phyloP scores from a whole-genome alignment of 2,113 vertebrate genomes.

The Myocastor coypus region DNA sequence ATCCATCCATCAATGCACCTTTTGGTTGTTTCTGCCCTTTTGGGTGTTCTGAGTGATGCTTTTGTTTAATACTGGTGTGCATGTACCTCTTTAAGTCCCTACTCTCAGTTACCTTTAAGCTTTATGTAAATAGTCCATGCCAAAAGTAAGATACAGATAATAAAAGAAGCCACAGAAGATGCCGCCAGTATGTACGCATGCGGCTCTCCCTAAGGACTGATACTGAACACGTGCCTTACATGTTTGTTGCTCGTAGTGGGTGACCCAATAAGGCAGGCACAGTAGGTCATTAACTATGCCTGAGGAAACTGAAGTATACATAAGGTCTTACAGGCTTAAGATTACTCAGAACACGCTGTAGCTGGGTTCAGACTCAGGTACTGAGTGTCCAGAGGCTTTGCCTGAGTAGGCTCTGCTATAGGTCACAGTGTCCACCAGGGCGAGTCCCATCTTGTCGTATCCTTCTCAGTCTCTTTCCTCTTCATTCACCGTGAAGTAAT shows the following conservation, averaged over 20 bases:
- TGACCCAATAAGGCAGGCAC: background rate
- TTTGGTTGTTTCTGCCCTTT: background rate
- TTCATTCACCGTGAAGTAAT: background rate
- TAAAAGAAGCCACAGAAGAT: background rate
- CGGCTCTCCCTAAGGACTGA: background rate
- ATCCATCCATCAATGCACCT: background rate
- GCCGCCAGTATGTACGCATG: no score
- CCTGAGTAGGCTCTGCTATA: background rate
- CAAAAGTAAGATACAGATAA: background rate
- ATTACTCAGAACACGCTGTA: background rate
- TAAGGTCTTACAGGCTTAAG: background rate
- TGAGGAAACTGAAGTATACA: constrained; percentile 1
- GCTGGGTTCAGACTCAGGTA: background rate
- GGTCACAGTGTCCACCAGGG: background rate
- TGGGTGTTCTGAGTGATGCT: background rate
- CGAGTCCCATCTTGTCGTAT: background rate
- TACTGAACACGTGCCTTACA: background rate
- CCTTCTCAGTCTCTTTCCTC: background rate
- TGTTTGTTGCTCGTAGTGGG: background rate
- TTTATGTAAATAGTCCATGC: background rate
- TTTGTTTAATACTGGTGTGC: background rate
- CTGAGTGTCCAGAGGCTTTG: background rate
- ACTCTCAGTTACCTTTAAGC: background rate
- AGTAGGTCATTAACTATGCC: background rate
- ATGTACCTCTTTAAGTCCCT: background rate